Percentiles rank a stretch among this genome's conserved stretches.
These are phyloP conservation scores for Sebastes paucispinis DNA, from an alignment of 2,797 vertebrate genomes.

Conservation along the genomic window DNA sequence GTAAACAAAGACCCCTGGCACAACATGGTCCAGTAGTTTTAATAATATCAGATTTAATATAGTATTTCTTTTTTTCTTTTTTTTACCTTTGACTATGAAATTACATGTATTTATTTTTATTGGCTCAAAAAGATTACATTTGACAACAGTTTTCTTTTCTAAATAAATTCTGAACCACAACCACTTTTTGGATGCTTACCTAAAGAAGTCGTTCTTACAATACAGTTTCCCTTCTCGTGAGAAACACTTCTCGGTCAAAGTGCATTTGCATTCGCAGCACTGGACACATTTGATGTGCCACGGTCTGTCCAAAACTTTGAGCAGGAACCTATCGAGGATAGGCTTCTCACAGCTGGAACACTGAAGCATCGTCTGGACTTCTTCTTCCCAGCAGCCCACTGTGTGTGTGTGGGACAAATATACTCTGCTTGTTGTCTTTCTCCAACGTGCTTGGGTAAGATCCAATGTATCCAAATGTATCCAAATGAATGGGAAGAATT, in stretches of 20 bases:
- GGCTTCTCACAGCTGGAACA: conserved; percentile 91
- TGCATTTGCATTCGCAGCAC: conserved; percentile 94
- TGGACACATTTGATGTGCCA: conserved; percentile 96
- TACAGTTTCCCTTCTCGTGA: conserved; percentile 94
- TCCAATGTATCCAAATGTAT: conserved; percentile 61
- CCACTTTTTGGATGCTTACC: conserved; percentile 77
- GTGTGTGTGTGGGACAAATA: conserved; percentile 6
- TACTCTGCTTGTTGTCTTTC: conserved; percentile 62
- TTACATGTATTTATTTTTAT: background rate
- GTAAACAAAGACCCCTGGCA: background rate
- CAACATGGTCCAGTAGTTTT: background rate
- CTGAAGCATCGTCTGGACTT: conserved; percentile 77
- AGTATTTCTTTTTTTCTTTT: background rate
- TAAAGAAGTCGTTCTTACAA: conserved; percentile 97
- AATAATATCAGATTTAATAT: too few species aligned
- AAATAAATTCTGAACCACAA: background rate
- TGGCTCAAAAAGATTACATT: background rate
- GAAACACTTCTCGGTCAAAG: conserved; percentile 94
- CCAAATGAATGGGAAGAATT: conserved; percentile 45
- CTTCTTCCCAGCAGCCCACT: conserved; percentile 40
- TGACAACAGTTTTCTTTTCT: background rate
- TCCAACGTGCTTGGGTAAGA: conserved; percentile 19
- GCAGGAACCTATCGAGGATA: conserved; percentile 91
- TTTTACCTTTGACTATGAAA: background rate
- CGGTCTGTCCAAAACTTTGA: conserved; percentile 95